These are phyloP conservation scores for Tetramorium alpestre DNA, from an alignment of 1,140 invertebrate genomes.

Conservation along the genomic window DNA sequence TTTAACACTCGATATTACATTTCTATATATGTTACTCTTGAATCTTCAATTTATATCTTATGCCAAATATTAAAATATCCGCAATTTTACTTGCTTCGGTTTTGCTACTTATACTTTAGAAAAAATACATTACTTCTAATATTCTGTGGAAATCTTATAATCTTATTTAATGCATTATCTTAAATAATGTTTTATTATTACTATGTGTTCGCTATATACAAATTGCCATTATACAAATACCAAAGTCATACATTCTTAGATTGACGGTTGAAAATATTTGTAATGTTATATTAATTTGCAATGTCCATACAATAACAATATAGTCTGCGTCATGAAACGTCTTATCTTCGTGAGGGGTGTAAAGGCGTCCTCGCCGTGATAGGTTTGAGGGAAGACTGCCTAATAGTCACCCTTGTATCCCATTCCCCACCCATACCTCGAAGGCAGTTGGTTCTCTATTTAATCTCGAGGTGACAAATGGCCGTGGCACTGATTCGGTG, in stretches of 20 bases:
- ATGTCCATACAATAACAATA: slow-evolving; percentile 54
- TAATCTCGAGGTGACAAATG: slow-evolving; percentile 83
- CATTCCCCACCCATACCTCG: slow-evolving; percentile 63
- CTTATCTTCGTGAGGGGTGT: slow-evolving; percentile 64
- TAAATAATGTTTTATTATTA: slow-evolving; percentile 7
- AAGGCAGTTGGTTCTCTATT: slow-evolving; percentile 80
- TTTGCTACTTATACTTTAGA: neutral
- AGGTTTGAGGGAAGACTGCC: slow-evolving; percentile 21
- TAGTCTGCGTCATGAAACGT: slow-evolving; percentile 33
- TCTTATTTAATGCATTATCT: neutral
- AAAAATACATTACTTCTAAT: neutral
- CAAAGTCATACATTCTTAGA: neutral
- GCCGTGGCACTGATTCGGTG: slow-evolving; percentile 80
- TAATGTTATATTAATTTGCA: neutral
- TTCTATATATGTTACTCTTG: neutral
- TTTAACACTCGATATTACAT: neutral
- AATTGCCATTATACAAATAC: neutral
- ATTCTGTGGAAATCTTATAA: neutral
- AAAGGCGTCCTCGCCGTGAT: neutral
- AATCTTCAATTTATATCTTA: neutral
- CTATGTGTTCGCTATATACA: neutral
- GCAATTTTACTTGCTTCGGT: neutral
- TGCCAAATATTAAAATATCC: neutral
- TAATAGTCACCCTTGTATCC: slow-evolving; percentile 74
- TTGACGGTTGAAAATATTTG: slow-evolving; percentile 46